Evolutionary conservation across 2,797 vertebrate genomes (phyloP), one percentile per base, ranked within the genome.

Genomic region (Stomatorhinus walkeri): DNA sequence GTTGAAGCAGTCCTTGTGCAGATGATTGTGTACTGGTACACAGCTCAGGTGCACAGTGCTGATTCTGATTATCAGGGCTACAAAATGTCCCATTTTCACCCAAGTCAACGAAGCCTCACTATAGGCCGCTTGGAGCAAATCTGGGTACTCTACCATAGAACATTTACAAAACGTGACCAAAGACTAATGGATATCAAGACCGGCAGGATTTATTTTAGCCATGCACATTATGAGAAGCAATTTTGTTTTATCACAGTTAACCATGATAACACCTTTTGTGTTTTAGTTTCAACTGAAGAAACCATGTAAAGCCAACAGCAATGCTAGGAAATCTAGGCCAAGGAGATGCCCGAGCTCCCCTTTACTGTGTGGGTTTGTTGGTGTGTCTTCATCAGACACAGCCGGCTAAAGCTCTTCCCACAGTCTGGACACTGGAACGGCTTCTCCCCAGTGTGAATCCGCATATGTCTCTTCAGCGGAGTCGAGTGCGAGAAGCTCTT

Each of bases 381-480:
- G 81, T 92, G 92, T 3, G 90, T 36, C n/a, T 59, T 89, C 85
- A 92, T 12, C 48, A 90, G 83, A 79, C 90, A 76, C n/a, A 88
- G 56, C 40, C 90, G 87, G 87, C 89, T 92, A 61, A 91, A 92
- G 19, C 89, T 84, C 43, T 90, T 90, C 5, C 92, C 91, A 48
- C 91, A 92, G 16, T 40, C 84, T 19, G 87, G 56, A 76, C 92
- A 92, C 43, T 72, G 87, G 24, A 89, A 90, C 0, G 90, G 91
- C 54, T 89, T 91, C 88, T 91, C 91, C 0, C 89, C 88, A 0
- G 91, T 90, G 89, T 92, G 92, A 40, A 90, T 90, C 16, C 90
- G 86, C 87, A 88, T 89, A 87, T 92, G 92, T 54, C 90, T 90
- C 64, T 90, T 92, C 43, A 91, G 90, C 12, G 90, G 90, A 10